Conservation (phyloP, 2,113 vertebrate species). For the Anhinga anhinga region DNA sequence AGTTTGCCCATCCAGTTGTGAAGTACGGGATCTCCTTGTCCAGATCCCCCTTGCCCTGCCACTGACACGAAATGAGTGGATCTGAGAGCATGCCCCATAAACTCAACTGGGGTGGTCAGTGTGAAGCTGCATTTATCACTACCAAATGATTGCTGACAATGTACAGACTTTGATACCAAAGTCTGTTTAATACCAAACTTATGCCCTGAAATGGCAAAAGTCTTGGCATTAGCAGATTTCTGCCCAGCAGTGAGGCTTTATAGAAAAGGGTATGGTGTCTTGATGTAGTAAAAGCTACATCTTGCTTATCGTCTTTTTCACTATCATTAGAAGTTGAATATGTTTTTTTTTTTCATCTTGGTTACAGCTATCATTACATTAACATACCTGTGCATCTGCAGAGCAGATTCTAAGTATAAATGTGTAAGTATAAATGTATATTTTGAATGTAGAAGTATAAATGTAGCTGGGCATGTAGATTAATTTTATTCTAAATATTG, state of each 20-base stretch:
- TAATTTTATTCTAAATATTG: neutral
- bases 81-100: neutral
- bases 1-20: neutral
- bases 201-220: neutral
- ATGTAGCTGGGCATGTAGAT: neutral
- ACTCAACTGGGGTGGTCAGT: neutral
- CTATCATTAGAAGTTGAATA: neutral
- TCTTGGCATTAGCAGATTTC: neutral
- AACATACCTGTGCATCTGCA: neutral
- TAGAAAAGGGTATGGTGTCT: neutral
- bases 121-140: neutral
- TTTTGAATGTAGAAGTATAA: neutral
- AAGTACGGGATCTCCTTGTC: neutral
- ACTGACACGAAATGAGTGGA: neutral
- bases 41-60: neutral
- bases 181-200: neutral
- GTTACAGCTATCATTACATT: neutral
- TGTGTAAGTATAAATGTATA: neutral
- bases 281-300: neutral
- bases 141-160: neutral
- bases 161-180: neutral
- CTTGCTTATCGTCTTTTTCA: neutral
- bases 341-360: neutral
- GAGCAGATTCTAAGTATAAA: neutral
- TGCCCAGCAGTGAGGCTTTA: neutral